Evolutionary conservation across 2,113 vertebrate species (phyloP).

Genomic region (Cochlearius cochlearius): DNA sequence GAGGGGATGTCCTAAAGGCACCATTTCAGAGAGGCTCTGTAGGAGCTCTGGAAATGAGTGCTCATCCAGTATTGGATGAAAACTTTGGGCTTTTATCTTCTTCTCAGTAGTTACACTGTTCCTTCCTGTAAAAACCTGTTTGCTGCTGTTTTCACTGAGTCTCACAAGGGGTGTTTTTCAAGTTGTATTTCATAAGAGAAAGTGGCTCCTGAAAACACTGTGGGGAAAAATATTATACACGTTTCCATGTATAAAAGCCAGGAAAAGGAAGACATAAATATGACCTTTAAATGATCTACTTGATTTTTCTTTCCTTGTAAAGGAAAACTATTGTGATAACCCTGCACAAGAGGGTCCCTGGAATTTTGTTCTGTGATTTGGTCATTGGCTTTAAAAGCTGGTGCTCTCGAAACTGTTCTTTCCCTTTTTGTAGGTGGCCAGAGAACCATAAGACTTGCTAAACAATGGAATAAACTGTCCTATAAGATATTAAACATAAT

Average conservation of each 20-base stretch:
- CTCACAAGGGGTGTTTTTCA: neutral
- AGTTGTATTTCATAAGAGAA: neutral
- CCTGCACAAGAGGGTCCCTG: neutral
- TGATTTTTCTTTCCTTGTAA: conserved; percentile 12
- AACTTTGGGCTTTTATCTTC: neutral
- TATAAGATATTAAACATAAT: neutral
- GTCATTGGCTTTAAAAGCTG: neutral
- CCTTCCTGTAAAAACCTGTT: neutral
- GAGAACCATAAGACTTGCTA: neutral
- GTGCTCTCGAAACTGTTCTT: neutral
- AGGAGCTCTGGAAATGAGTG: neutral
- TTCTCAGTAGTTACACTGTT: neutral
- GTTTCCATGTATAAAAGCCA: neutral
- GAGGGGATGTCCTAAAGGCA: neutral
- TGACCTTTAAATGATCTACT: neutral
- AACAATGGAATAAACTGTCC: neutral
- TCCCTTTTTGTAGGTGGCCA: neutral
- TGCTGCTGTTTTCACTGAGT: neutral
- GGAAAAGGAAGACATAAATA: conserved; percentile 10
- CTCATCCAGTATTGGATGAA: neutral
- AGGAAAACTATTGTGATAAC: neutral
- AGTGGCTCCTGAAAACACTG: neutral
- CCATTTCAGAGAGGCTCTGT: neutral
- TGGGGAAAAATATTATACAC: neutral
- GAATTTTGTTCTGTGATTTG: neutral